A percentile compares a stretch with the other conserved stretches of the same genome.
These are phyloP conservation scores for Lipophrys pholis DNA, from an alignment of 2,113 vertebrate genomes.

Conservation along the genomic window DNA sequence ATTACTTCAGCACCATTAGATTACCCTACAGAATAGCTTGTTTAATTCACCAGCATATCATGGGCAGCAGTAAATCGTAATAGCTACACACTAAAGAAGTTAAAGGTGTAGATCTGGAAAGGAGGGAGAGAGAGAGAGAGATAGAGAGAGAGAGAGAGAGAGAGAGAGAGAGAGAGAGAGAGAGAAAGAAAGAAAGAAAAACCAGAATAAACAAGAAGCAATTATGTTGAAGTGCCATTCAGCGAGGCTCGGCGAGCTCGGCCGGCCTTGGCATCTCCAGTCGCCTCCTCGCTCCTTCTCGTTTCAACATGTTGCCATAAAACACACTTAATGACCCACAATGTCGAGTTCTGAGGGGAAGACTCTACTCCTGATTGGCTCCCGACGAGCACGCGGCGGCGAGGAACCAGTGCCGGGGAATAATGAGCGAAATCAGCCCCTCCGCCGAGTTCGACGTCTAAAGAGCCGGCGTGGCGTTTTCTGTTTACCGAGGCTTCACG, in stretches of 20 bases:
- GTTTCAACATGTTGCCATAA: conserved; percentile 50
- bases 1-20: conserved; percentile 80
- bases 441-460: conserved; percentile 48
- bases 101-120: conserved; percentile 68
- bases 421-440: conserved; percentile 64
- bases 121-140: too few relatives aligned
- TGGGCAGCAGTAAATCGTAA: conserved; percentile 72
- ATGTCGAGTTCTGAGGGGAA: conserved; percentile 42
- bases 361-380: conserved; percentile 55
- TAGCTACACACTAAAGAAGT: conserved; percentile 69
- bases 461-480: conserved; percentile 53
- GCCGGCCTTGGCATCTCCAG: conserved; percentile 33
- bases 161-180: too few relatives aligned
- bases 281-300: conserved; percentile 37
- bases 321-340: conserved; percentile 48
- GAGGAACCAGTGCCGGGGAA: conserved; percentile 27
- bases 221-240: conserved; percentile 73
- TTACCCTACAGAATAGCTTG: conserved; percentile 69
- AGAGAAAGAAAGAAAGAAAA: too few relatives aligned
- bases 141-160: too few relatives aligned
- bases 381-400: conserved; percentile 26
- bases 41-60: conserved; percentile 71
- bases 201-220: conserved; percentile 76
- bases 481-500: conserved; percentile 72
- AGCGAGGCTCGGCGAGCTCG: conserved; percentile 7